Conservation (phyloP, 2,113 vertebrate species). For the Sitta europaea region DNA sequence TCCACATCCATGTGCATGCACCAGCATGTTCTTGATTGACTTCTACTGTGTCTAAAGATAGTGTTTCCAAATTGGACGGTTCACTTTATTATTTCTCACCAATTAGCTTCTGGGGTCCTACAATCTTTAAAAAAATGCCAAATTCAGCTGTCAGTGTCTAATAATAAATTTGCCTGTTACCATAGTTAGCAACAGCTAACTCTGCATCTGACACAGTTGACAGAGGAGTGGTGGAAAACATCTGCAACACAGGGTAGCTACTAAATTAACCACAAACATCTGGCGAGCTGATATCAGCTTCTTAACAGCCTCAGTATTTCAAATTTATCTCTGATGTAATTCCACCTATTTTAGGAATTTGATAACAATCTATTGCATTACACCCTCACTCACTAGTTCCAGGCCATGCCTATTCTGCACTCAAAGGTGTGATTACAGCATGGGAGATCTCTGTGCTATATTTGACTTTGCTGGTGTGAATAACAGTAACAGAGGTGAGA, state of each 20-base stretch:
- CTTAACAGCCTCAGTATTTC: not conserved
- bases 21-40: not conserved
- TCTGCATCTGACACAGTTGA: not conserved
- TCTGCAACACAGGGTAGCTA: not conserved
- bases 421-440: not conserved
- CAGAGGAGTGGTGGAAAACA: not conserved
- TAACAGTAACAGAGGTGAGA: not conserved
- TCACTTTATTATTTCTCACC: conserved; percentile 6
- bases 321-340: not conserved
- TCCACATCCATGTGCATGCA: not conserved
- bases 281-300: not conserved
- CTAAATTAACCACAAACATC: not conserved
- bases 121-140: not conserved
- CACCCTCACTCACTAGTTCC: not conserved
- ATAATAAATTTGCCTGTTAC: not conserved
- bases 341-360: not conserved
- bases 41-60: not conserved
- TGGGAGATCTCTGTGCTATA: not conserved
- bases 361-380: not conserved
- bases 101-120: not conserved
- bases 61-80: not conserved
- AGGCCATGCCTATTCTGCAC: not conserved
- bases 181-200: not conserved
- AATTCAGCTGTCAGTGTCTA: not conserved
- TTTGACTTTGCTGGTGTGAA: not conserved